phyloP scores from a whole-genome alignment of 92 coral and sea anemone genomes.

The Heteractis magnifica region DNA sequence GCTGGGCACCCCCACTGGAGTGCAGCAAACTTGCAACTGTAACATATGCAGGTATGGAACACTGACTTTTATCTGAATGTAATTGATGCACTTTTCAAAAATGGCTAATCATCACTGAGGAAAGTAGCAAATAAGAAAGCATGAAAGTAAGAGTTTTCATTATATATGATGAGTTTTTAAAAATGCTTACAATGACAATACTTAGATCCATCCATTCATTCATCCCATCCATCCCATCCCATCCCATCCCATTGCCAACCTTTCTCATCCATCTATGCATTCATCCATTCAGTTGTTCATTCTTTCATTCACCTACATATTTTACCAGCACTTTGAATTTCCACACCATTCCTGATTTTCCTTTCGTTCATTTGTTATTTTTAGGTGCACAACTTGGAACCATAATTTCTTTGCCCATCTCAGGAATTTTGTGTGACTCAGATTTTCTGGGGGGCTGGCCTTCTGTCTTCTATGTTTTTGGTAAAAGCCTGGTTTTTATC shows the following conservation, averaged over 20 bases:
- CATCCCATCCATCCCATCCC: not conserved
- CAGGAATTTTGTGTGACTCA: constrained; percentile 74
- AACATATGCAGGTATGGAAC: constrained; percentile 68
- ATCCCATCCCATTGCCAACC: too few relatives aligned
- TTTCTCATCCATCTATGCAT: not conserved
- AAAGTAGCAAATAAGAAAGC: too few relatives aligned
- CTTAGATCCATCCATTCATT: not conserved
- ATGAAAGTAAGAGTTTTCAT: too few relatives aligned
- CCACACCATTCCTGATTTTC: not conserved
- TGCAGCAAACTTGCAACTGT: constrained; percentile 70
- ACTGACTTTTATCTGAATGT: not conserved
- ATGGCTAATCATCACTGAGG: too few relatives aligned
- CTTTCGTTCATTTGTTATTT: not conserved
- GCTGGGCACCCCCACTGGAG: constrained; percentile 95
- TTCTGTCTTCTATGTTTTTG: constrained; percentile 92
- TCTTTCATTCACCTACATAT: not conserved
- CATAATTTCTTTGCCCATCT: constrained; percentile 73
- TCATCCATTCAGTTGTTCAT: not conserved
- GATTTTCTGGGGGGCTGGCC: constrained; percentile 98
- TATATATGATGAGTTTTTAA: too few relatives aligned
- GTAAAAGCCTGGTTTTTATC: constrained; percentile 36
- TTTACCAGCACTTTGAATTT: not conserved
- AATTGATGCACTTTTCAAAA: too few relatives aligned
- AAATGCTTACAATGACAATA: too few relatives aligned
- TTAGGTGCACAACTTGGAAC: constrained; percentile 80